Conservation (phyloP, 2,113 vertebrate genomes). For the Parus major region DNA sequence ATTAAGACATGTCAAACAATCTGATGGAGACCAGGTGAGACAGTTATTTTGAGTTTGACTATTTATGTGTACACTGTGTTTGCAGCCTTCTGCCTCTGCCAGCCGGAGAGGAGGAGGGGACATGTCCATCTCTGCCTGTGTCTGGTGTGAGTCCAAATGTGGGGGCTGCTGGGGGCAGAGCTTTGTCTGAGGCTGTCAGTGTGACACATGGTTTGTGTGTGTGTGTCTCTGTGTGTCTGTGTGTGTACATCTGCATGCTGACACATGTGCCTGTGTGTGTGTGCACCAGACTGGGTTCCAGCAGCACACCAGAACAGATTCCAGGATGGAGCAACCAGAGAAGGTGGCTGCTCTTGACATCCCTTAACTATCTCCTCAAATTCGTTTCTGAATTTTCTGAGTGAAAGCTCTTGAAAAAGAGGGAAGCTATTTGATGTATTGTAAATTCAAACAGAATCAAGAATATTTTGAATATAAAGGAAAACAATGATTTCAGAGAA, state of each 20-base stretch:
- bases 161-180: not conserved
- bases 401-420: not conserved
- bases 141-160: not conserved
- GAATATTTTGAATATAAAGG: not conserved
- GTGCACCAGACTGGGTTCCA: not conserved
- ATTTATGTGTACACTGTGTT: not conserved
- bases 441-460: not conserved
- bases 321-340: not conserved
- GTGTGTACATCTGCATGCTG: not conserved
- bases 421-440: not conserved
- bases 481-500: not conserved
- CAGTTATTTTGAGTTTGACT: not conserved
- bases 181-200: not conserved
- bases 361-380: not conserved
- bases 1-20: not conserved
- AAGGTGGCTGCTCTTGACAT: not conserved
- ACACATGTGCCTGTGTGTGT: accelerated
- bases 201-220: accelerated
- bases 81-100: not conserved
- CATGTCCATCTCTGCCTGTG: accelerated
- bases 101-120: accelerated
- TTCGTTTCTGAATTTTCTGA: not conserved
- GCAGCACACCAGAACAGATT: accelerated
- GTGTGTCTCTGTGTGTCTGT: not conserved
- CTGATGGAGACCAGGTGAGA: not conserved